Evolutionary conservation across 2,797 vertebrate genomes (phyloP), one percentile per base, ranked within the genome.

Genomic region (Lepidocolaptes lacrymiger): DNA sequence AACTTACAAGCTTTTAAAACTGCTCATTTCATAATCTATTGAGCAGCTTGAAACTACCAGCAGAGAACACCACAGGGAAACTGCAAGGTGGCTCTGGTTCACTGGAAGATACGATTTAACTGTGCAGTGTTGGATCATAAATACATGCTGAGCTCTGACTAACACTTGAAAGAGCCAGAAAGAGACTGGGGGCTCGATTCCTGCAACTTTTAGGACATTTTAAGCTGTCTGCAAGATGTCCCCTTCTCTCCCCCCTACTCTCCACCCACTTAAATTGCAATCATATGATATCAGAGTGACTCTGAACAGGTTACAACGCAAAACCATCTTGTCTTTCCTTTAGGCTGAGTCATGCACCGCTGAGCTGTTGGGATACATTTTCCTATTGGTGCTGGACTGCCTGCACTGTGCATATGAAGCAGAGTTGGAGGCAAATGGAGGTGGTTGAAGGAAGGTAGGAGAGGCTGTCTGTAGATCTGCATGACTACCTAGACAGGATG

Each of bases 231-330:
- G 37, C 86, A 89, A 92, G 78, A 89, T 83, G 88, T 91, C 64
- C 52, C 41, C 16, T 91, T 91, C 74, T 64, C 49, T 76, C 28
- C 34, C 19, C 32, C 3, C 26, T 2, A 27, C 74, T 86, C 64
- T 55, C 39, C 85, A 74, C 90, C 85, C 90, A 91, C 80, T 71
- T 88, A 85, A 95, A 95, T 96, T 93, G 52, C 77, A 71, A 87
- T 87, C 91, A 73, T 54, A 85, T 88, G 83, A 59, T 86, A 94
- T 86, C 83, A 73, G 69, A 88, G 51, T 72, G 69, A 90, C 62
- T 94, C 58, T 0, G 4, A 64, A 64, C n/a, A 1, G 1, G 55
- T 64, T 87, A 39, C 0, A 1, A 43, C 0, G 7, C 71, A 89
- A 91, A 89, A 27, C 0, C 28, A 56, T 93, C 44, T 59, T 82